Evolutionary conservation across 1,140 invertebrate genomes (phyloP), one percentile per base, ranked within the genome.

Genomic region (Scaptomyza graminum): DNA sequence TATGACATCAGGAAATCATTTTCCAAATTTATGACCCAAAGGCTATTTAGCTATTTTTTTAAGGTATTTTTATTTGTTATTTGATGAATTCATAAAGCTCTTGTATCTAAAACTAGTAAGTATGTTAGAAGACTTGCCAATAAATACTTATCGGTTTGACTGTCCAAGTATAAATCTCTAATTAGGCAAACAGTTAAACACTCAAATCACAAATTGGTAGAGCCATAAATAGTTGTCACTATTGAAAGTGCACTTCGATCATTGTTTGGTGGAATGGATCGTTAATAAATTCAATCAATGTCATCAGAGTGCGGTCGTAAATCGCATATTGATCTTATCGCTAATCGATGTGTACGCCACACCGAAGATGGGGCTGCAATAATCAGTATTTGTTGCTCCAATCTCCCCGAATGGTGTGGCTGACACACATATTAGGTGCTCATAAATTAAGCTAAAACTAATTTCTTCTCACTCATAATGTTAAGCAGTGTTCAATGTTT

Each of bases 211-310:
- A 41, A 47, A 87, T 82, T 81, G 77, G 16, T 55, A 49, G 41
- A 43, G 49, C 55, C 62, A 79, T 88, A 83, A 79, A 87, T 79
- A 71, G 49, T 44, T 57, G 61, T 71, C 62, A 67, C 22, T 43
- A 16, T 2, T 15, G 18, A n/a, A 44, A 9, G 18, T 7, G 47
- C 11, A 31, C 28, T 34, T 56, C 56, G 56, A 68, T 68, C 67
- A 54, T 37, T 43, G 34, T 37, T 66, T 34, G 34, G 50, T 65
- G 46, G 16, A 68, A 77, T 54, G 52, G 55, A 49, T 69, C 77
- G 81, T 85, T 81, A 87, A 85, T 87, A 75, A 75, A 72, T 85
- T 87, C 66, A 75, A 85, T 87, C 81, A 85, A 85, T 84, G 78
- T 85, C 82, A 88, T 6, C 67, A 55, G 50, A 25, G 62, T 41